Percentiles rank a stretch among this genome's conserved stretches.
These are phyloP conservation scores for Hirudo medicinalis DNA, from an alignment of 1,140 invertebrate genomes.

Conservation along the genomic window DNA sequence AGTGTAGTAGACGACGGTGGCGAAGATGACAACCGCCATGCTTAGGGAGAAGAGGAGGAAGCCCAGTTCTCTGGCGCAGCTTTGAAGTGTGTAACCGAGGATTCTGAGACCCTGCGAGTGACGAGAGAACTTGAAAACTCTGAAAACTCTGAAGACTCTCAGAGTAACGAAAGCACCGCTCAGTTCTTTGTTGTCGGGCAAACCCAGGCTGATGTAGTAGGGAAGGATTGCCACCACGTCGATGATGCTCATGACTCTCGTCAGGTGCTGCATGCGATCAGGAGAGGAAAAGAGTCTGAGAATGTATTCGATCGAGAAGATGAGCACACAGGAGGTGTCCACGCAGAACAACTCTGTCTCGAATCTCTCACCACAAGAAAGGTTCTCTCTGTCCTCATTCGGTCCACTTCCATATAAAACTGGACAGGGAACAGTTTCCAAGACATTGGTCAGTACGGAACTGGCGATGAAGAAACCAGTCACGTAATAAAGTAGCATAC, in stretches of 20 bases:
- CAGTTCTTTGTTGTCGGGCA: conserved; percentile 94
- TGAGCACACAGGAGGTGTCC: conserved; percentile 99
- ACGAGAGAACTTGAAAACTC: conserved; percentile 97
- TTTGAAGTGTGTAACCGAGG: conserved; percentile 89
- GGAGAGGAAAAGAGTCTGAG: conserved; percentile 90
- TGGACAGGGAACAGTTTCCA: conserved; percentile 84
- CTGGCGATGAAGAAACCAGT: conserved; percentile 99
- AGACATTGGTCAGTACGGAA: conserved; percentile 95
- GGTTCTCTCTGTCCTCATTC: conserved; percentile 45
- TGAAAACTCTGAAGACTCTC: conserved; percentile 90
- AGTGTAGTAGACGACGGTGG: conserved; percentile 98
- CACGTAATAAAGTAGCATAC: conserved; percentile 97
- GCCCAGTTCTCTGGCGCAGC: conserved; percentile 94
- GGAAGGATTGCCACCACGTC: conserved; percentile 98
- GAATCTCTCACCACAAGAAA: conserved; percentile 78
- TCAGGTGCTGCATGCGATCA: conserved; percentile 79
- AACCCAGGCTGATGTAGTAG: conserved; percentile 94
- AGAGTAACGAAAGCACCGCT: conserved; percentile 90
- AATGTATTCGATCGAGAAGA: conserved; percentile 95
- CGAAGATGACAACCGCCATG: conserved; percentile 99
- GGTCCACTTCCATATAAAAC: conserved; percentile 87
- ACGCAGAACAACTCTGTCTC: conserved; percentile 96
- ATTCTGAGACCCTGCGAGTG: conserved; percentile 96
- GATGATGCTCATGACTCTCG: conserved; percentile 95
- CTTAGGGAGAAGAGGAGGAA: conserved; percentile 97